Evolutionary conservation across 2,888 invertebrate genomes (phyloP).

Genomic region (Acleris literana): DNA sequence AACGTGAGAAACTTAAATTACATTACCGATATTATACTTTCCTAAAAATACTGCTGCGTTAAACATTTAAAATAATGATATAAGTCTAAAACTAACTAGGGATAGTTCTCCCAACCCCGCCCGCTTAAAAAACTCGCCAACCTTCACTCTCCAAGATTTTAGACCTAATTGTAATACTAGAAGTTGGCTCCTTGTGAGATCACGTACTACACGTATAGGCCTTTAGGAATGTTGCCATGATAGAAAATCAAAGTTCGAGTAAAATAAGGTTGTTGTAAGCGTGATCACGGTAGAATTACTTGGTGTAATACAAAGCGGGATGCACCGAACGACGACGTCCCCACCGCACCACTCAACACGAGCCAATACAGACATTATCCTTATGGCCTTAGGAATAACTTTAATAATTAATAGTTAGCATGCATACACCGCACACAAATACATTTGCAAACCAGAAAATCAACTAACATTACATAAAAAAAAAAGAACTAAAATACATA

Average conservation of each 20-base stretch:
- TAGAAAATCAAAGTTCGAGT: conserved; percentile 32
- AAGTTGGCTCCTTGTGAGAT: conserved; percentile 48
- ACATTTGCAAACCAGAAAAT: no score
- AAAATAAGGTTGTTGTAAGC: conserved; percentile 45
- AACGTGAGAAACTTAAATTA: conserved; percentile 69
- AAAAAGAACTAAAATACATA: no score
- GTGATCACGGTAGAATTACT: conserved; percentile 52
- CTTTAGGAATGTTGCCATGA: conserved; percentile 52
- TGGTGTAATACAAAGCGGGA: conserved; percentile 32
- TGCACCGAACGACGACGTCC: conserved; percentile 12
- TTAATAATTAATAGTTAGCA: no score
- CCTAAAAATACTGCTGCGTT: conserved; percentile 82
- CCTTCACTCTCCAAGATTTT: conserved; percentile 41
- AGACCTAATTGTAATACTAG: conserved; percentile 43
- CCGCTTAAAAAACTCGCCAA: conserved; percentile 44
- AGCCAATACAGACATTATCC: not conserved
- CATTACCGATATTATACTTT: conserved; percentile 66
- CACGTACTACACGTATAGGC: conserved; percentile 51
- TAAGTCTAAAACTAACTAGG: conserved; percentile 73
- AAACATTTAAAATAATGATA: conserved; percentile 82
- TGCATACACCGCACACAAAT: no score
- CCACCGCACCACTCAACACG: conserved; percentile 23
- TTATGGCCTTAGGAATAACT: not conserved
- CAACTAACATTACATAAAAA: no score
- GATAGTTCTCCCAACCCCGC: conserved; percentile 51